A percentile compares a stretch with the other conserved stretches of the same genome.
phyloP scores from a whole-genome alignment of 1,140 invertebrate species.

The Orchesella cincta region DNA sequence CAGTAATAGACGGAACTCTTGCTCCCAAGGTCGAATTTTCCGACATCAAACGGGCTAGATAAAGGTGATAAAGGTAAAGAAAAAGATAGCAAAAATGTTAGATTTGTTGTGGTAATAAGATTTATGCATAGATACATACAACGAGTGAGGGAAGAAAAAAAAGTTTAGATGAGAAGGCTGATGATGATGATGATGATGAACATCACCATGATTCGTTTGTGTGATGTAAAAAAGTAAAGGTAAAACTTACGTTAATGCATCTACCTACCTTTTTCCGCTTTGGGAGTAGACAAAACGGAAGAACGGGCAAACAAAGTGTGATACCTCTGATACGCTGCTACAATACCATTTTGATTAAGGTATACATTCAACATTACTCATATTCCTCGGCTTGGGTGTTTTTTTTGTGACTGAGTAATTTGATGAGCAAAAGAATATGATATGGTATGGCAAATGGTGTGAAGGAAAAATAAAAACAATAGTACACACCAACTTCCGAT shows the following conservation, averaged over 20 bases:
- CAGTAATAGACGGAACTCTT: background rate
- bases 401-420: too few species aligned
- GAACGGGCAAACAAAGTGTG: too few species aligned
- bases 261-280: too few species aligned
- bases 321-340: too few species aligned
- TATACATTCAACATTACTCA: too few species aligned
- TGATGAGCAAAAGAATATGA: too few species aligned
- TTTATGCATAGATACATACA: background rate
- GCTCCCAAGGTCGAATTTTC: background rate
- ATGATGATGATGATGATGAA: background rate
- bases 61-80: background rate
- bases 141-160: background rate
- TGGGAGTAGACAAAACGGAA: background rate
- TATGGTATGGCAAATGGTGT: too few species aligned
- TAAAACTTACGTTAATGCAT: background rate
- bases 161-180: background rate
- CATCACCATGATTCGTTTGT: background rate
- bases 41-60: background rate
- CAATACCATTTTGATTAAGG: too few species aligned
- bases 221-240: background rate
- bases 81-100: background rate
- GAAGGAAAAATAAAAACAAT: too few species aligned
- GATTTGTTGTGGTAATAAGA: constrained; percentile 8
- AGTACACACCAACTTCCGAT: too few species aligned
- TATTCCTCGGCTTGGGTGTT: too few species aligned